phyloP scores from a whole-genome alignment of 37 sponge, comb jelly and placozoan species.

The Chondrilla cf. caribensis region DNA sequence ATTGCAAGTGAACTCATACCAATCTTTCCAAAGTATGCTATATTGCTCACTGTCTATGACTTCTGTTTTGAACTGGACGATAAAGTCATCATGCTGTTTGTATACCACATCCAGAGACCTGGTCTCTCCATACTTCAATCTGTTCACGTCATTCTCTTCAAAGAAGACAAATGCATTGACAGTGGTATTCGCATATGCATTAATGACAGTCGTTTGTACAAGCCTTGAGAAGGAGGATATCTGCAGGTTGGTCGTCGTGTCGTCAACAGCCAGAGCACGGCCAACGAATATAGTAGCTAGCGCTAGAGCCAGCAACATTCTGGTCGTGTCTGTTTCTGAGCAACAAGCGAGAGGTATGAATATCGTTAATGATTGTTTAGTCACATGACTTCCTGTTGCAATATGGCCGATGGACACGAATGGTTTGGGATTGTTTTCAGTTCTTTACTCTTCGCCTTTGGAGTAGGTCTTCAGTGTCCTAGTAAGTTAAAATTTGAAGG shows the following conservation, averaged over 20 bases:
- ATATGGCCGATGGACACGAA: background rate
- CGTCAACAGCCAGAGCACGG: background rate
- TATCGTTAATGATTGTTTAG: background rate
- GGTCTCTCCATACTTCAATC: conserved; percentile 27
- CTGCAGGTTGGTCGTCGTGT: background rate
- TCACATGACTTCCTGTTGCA: conserved; percentile 1
- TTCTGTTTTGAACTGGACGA: conserved; percentile 31
- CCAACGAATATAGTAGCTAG: background rate
- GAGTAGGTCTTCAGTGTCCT: background rate
- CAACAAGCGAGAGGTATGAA: background rate
- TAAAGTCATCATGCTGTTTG: conserved; percentile 27
- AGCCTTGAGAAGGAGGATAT: background rate
- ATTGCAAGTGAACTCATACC: too few relatives aligned
- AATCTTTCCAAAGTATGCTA: too few relatives aligned
- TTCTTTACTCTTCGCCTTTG: too few relatives aligned
- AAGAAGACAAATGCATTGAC: conserved; percentile 44
- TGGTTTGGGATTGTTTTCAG: too few relatives aligned
- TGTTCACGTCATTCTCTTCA: conserved; percentile 30
- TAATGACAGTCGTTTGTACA: conserved; percentile 24
- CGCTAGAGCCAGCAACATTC: too few relatives aligned
- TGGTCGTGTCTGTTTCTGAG: background rate
- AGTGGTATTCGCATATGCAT: conserved; percentile 18
- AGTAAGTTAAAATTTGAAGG: background rate
- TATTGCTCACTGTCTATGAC: conserved; percentile 26
- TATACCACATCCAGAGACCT: background rate